A percentile compares a stretch with the other conserved stretches of the same genome.
phyloP scores from a whole-genome alignment of 2,113 vertebrate species.

The Aldabrachelys gigantea region DNA sequence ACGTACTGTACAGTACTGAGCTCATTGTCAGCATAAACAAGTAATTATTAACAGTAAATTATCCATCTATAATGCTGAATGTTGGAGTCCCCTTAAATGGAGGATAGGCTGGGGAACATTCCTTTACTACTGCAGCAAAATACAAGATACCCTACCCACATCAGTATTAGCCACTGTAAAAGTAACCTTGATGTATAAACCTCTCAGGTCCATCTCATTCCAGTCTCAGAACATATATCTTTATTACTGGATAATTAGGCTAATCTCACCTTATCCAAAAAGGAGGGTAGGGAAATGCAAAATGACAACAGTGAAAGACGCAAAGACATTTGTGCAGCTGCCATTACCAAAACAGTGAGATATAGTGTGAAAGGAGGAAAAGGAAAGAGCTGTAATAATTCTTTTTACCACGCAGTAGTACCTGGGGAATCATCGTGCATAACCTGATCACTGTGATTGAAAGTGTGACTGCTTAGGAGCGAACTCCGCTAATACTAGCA shows the following conservation, averaged over 20 bases:
- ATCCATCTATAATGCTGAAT: background rate
- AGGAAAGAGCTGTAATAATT: slow-evolving; percentile 55
- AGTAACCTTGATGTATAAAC: slow-evolving; percentile 54
- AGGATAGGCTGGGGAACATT: background rate
- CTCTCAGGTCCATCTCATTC: slow-evolving; percentile 14
- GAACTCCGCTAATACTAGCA: background rate
- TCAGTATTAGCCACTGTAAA: slow-evolving; percentile 14
- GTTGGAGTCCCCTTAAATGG: background rate
- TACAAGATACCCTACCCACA: background rate
- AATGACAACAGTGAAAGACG: slow-evolving; percentile 56
- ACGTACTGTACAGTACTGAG: background rate
- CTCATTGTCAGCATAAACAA: background rate
- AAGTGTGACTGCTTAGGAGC: background rate
- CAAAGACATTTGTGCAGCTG: slow-evolving; percentile 44
- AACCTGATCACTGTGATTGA: slow-evolving; percentile 23
- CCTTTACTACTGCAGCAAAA: slow-evolving; percentile 8
- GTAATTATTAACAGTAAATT: background rate
- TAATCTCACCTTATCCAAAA: background rate
- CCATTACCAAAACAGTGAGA: slow-evolving; percentile 57
- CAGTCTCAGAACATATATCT: slow-evolving; percentile 45
- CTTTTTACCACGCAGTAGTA: slow-evolving; percentile 44
- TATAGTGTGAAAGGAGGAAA: slow-evolving; percentile 11
- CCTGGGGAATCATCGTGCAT: slow-evolving; percentile 18
- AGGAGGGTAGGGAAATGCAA: slow-evolving; percentile 5
- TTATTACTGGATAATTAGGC: slow-evolving; percentile 52